Base-by-base conservation (phyloP, 2,113 vertebrate species). In the Brachionichthys hirsutus region DNA sequence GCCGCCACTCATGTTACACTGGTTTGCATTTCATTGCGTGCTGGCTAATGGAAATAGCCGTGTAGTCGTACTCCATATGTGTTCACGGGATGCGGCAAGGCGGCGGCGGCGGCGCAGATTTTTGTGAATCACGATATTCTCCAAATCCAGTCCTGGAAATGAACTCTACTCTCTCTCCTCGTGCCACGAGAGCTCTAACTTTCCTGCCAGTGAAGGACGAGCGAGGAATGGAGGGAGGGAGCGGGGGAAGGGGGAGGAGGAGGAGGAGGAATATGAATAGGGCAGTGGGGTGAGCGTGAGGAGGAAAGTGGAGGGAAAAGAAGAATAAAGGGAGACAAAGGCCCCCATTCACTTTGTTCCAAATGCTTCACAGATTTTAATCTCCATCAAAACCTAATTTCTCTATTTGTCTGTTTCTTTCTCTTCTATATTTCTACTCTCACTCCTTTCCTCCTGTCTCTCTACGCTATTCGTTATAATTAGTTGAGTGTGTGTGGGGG, bases 271-370 rank as follows among this genome's bases (percentile, higher is more conserved):
- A 70, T 73, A 80, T 86, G 82, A 86, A 85, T 83, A 85, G 78
- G 70, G 74, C 73, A 72, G 67, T 71, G 73, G 80, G 86, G 75
- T 73, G 79, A 80, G 81, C 55, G 83, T 61, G 61, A 64, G 84
- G 63, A 59, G 76, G 81, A 80, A 79, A 83, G 72, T 77, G 57
- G 66, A 77, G 64, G 54, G 74, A 82, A 70, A 67, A 61, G 55
- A n/a, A 70, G 66, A 82, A 73, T 71, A 80, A 84, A 83, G 75
- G 65, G 50, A 75, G 64, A 85, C 81, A 89, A 87, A 89, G 75
- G 52, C 67, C 62, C 64, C 36, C 4, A 57, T 75, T 78, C 72
- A 74, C 75, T 80, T 82, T 60, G 58, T 77, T 77, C 70, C 70
- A 75, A 84, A 72, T 75, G 68, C 73, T 43, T 22, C 42, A 58